Base-by-base conservation (phyloP, 1,140 invertebrate genomes). In the Agrypnia vestita region DNA sequence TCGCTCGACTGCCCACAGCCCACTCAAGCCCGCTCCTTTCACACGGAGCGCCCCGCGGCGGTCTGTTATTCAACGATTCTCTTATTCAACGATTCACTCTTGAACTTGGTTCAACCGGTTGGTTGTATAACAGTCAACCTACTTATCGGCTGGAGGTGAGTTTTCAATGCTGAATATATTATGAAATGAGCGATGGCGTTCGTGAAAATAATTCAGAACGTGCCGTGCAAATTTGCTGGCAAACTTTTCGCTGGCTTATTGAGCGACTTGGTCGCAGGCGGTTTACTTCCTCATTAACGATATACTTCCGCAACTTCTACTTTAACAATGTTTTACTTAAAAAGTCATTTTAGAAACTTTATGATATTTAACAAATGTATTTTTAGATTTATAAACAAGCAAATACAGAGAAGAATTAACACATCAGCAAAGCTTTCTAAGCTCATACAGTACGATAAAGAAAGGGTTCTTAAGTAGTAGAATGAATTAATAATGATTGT, bases 11-110 rank as follows among this genome's bases (percentile, higher is more conserved):
- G 21, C 47, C 53, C 51, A 44, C 19, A 47, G 25, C 67, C 67
- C 67, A 55, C 49, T 73, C 51, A 8, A 35, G 11, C 11, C 17
- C 69, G 21, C 46, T 46, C 64, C 64, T 46, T 71, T 71, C 43
- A 44, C 61, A 64, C 61, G 61, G 43, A n/a, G 15, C 9, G 9
- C 19, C 69, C 51, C 35, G 69, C 47, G 69, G 69, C 69, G 69
- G 9, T 49, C 47, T 61, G 13, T 61, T 61, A 61, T 61, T 61
- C 56, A 61, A 61, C 56, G 19, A 21, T 19, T 53, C 69, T 72
- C 69, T 67, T 67, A 72, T 55, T 73, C 69, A 73, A 55, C 69
- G 69, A 51, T 73, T 73, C 21, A 73, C 47, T 73, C 69, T 73
- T 73, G 69, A 73, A 73, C 69, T 73, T 73, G 69, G 69, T 55